Base-by-base conservation (phyloP, 1,140 invertebrate genomes). In the Olivierus martensii region DNA sequence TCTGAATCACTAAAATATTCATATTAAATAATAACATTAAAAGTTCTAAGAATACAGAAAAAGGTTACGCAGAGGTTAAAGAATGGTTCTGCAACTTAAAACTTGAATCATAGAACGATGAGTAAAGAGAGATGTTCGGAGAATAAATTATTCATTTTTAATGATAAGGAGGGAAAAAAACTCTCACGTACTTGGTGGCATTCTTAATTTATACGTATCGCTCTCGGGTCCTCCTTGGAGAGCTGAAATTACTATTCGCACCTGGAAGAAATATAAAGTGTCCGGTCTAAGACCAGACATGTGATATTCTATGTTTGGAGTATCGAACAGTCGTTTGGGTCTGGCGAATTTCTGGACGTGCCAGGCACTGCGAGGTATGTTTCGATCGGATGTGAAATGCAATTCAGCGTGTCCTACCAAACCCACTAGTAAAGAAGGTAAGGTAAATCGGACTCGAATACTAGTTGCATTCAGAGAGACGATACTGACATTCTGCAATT, bases 291-390 rank as follows among this genome's bases (percentile, higher is more conserved):
- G 66, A 19, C 76, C 78, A 11, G 77, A 74, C 15, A 91, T 64
- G 58, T 87, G 78, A 66, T 90, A 87, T 63, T 91, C 85, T 51
- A 90, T 69, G 50, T 87, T 82, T 10, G 81, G 78, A 5, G 83
- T 87, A 3, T 83, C 83, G 47, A 92, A 84, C 1, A 90, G 65
- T 84, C 84, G 56, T 82, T 79, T 15, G 79, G 59, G 80, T n/a
- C 84, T 83, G 0, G 84, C 83, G 63, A 89, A 87, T 12, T 85
- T 79, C 74, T 89, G 83, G 1, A 80, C 76, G 46, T 83, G 77
- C 87, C 87, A 91, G 2, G 65, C 58, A 18, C 53, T 56, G 9
- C 53, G 46, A 18, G 60, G 56, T 18, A 56, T 52, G 15, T 46
- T 50, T 35, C 57, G 55, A 38, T 64, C 62, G 22, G 52, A 59